These are phyloP conservation scores for Fratercula arctica DNA, from an alignment of 2,797 vertebrate genomes.

Conservation along the genomic window DNA sequence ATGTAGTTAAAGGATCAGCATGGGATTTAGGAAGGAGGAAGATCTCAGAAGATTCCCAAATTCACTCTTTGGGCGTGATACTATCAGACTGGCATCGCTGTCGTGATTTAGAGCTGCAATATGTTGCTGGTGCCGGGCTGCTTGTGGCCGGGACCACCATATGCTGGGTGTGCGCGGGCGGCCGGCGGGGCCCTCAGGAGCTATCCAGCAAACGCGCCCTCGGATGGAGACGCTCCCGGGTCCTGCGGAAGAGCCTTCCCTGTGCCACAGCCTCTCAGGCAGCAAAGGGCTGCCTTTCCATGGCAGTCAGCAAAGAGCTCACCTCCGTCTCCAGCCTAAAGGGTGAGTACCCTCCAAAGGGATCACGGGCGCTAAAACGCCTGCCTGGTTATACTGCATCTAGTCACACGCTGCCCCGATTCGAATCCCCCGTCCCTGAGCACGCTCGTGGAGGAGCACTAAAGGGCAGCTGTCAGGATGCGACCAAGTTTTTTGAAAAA, in stretches of 20 bases:
- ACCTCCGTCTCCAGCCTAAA: neutral
- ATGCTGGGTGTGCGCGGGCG: accelerated
- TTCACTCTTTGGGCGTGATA: accelerated
- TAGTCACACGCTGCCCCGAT: neutral
- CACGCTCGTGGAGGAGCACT: neutral
- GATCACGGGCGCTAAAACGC: neutral
- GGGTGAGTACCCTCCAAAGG: neutral
- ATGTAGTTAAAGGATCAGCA: neutral
- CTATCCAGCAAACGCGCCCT: neutral
- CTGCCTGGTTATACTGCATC: neutral
- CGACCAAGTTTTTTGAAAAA: neutral
- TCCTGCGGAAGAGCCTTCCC: neutral
- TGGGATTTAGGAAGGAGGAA: neutral
- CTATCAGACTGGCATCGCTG: neutral
- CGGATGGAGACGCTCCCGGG: accelerated
- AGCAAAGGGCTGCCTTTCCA: neutral
- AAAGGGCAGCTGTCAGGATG: neutral
- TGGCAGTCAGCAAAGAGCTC: neutral
- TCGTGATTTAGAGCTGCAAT: neutral
- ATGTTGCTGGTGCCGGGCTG: accelerated
- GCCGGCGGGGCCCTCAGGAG: neutral
- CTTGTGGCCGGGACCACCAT: too few relatives aligned
- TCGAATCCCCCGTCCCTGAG: neutral
- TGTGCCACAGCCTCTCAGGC: neutral
- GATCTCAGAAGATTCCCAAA: neutral